Conservation (phyloP, 2,888 invertebrate genomes). For the Rhorus exstirpatorius region DNA sequence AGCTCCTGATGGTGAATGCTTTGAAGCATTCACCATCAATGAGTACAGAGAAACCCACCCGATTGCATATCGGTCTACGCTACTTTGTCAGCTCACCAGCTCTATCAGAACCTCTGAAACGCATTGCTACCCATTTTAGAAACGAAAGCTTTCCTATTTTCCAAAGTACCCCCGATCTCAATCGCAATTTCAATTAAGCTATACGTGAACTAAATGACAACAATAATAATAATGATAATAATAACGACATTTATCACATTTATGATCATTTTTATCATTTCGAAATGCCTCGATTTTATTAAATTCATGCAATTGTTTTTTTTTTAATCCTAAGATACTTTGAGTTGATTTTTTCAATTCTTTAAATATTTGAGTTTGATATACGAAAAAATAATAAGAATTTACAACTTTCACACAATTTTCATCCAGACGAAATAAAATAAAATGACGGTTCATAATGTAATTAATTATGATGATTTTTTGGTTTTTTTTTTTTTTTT, state of each 20-base stretch:
- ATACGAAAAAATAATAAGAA: neutral
- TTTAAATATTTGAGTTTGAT: neutral
- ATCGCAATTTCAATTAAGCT: too few species aligned
- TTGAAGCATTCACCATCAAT: slow-evolving; percentile 2
- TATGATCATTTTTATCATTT: too few species aligned
- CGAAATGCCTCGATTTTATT: too few species aligned
- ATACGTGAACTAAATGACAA: too few species aligned
- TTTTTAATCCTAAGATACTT: too few species aligned
- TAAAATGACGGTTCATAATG: neutral
- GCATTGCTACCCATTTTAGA: neutral
- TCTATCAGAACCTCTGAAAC: neutral
- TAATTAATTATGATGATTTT: neutral
- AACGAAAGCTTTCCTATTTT: neutral
- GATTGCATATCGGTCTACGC: slow-evolving; percentile 25
- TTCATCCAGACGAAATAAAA: neutral
- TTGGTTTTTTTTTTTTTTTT: neutral
- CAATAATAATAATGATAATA: too few species aligned
- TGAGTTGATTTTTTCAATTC: neutral
- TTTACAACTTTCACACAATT: too few species aligned
- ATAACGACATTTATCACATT: too few species aligned
- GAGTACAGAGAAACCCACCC: neutral
- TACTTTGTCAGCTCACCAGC: neutral
- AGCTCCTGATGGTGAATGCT: slow-evolving; percentile 9
- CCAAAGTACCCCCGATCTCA: neutral
- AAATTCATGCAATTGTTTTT: too few species aligned